Percentiles rank a stretch among this genome's conserved stretches.
phyloP scores from a whole-genome alignment of 2,113 vertebrate genomes.

The Nerophis ophidion region DNA sequence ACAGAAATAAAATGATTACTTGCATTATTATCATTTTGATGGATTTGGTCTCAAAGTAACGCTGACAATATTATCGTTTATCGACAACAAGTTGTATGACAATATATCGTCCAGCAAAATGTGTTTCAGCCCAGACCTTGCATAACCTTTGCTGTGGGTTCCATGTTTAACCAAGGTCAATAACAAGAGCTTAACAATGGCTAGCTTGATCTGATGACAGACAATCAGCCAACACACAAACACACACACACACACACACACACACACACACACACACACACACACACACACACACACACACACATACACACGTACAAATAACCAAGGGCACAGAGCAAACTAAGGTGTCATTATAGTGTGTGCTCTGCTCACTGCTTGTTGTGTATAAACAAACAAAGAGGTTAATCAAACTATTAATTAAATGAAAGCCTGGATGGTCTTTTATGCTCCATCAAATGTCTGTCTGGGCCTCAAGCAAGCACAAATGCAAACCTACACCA shows the following conservation, averaged over 20 bases:
- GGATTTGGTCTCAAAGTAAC: no score
- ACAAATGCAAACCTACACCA: constrained; percentile 28
- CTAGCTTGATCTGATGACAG: constrained; percentile 21
- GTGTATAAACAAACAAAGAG: no score
- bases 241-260: not conserved
- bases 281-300: constrained; percentile 1
- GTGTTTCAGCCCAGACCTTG: constrained; percentile 10
- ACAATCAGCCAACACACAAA: constrained; percentile 11
- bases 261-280: not conserved
- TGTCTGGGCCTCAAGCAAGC: constrained; percentile 2
- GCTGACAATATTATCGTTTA: no score
- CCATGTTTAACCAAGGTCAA: constrained; percentile 38
- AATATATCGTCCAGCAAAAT: no score
- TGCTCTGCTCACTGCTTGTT: not conserved
- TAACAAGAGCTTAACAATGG: constrained; percentile 35
- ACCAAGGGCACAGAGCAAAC: constrained; percentile 2
- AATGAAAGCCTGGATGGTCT: no score
- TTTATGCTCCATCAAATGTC: not conserved
- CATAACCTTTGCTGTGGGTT: constrained; percentile 20
- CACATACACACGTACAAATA: not conserved
- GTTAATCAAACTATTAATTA: no score
- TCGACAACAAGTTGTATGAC: no score
- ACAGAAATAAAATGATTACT: no score
- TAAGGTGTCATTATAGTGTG: not conserved
- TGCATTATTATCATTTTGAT: no score